Conservation (phyloP, 1,140 invertebrate genomes). For the Procambarus virginalis region DNA sequence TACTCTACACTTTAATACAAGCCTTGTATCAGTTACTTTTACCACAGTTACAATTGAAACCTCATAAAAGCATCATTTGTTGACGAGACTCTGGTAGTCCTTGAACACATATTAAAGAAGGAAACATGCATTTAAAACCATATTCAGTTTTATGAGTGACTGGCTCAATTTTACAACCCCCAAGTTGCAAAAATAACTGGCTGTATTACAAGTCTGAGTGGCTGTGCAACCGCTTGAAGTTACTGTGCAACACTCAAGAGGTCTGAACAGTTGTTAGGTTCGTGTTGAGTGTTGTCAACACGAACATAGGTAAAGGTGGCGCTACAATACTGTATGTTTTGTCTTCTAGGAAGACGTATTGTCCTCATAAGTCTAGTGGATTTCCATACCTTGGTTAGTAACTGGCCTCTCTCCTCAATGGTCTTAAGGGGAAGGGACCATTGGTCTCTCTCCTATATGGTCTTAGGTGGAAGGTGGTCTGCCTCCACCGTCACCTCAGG, state of each 20-base stretch:
- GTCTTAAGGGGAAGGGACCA: too few species aligned
- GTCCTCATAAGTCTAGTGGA: background rate
- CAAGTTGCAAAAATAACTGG: too few species aligned
- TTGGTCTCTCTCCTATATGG: too few species aligned
- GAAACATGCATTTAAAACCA: background rate
- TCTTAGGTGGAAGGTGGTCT: too few species aligned
- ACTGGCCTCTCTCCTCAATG: too few species aligned
- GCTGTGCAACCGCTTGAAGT: background rate
- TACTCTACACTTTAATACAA: background rate
- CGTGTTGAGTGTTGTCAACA: background rate
- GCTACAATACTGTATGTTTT: background rate
- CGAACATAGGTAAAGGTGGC: background rate
- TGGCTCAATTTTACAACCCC: too few species aligned
- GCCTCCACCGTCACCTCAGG: too few species aligned
- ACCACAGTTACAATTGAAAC: background rate
- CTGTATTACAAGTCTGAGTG: background rate
- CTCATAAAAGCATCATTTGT: background rate
- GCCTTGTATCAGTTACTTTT: background rate
- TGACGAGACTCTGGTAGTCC: background rate
- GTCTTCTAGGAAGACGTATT: slow-evolving; percentile 29
- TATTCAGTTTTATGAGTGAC: background rate
- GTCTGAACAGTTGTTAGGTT: background rate
- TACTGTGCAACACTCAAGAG: background rate
- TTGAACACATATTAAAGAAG: background rate
- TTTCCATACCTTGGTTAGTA: background rate